Percentiles rank a stretch among this genome's conserved stretches.
Conservation (phyloP, 2,797 vertebrate species). For the Acanthurus lineatus region DNA sequence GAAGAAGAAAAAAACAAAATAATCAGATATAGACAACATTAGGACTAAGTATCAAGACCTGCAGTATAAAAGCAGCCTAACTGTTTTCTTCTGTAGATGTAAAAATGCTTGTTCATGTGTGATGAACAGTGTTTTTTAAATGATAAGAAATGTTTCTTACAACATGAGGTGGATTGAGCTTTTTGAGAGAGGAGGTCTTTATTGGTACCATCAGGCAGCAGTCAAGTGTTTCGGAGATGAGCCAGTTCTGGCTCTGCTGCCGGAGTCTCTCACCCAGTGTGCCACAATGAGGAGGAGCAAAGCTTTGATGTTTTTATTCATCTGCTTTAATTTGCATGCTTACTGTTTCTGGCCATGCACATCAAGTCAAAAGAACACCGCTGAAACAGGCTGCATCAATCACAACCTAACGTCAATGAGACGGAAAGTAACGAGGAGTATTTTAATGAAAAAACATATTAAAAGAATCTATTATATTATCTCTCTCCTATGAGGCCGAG, state of each 20-base stretch:
- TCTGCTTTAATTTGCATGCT: slow-evolving; percentile 70
- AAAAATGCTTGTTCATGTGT: not conserved
- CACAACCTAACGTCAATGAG: slow-evolving; percentile 49
- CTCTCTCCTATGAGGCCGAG: slow-evolving; percentile 20
- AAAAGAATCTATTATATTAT: slow-evolving; percentile 28
- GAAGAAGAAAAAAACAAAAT: too few species aligned
- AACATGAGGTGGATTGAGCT: slow-evolving; percentile 15
- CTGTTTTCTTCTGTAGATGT: too few species aligned
- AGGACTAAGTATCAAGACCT: too few species aligned
- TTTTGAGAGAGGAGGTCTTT: slow-evolving; percentile 16
- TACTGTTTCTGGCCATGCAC: slow-evolving; percentile 43
- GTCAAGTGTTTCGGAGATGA: slow-evolving; percentile 54
- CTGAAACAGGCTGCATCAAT: slow-evolving; percentile 53
- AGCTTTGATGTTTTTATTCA: slow-evolving; percentile 72
- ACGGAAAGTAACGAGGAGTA: slow-evolving; percentile 7
- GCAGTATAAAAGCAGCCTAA: too few species aligned
- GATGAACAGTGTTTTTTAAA: not conserved
- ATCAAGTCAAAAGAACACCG: slow-evolving; percentile 50
- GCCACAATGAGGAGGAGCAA: slow-evolving; percentile 47
- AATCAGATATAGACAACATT: too few species aligned
- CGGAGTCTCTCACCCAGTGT: slow-evolving; percentile 45
- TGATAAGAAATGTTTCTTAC: not conserved
- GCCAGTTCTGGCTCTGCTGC: slow-evolving; percentile 52
- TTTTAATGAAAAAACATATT: not conserved
- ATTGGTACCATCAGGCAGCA: slow-evolving; percentile 23